Conservation (phyloP, 2,888 invertebrate genomes). For the Clistopyga incitator region DNA sequence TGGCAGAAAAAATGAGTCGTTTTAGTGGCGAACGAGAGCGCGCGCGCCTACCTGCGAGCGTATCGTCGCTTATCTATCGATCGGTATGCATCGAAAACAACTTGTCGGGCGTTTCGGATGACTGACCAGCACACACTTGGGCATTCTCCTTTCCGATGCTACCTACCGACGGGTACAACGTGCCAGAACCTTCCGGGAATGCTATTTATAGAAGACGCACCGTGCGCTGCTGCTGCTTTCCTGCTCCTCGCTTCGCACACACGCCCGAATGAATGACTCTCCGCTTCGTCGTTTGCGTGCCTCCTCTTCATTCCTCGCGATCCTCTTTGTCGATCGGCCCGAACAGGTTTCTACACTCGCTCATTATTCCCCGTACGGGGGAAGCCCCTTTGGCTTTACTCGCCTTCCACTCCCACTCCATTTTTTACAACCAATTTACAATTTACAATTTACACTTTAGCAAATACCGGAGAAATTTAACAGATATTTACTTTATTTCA, state of each 20-base stretch:
- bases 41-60: too few species aligned
- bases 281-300: constrained; percentile 41
- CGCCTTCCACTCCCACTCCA: too few species aligned
- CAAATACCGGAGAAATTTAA: too few species aligned
- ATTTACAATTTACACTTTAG: too few species aligned
- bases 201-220: constrained; percentile 79
- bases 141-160: constrained; percentile 38
- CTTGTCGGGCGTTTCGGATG: constrained; percentile 10
- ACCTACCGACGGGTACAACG: neutral
- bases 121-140: constrained; percentile 38
- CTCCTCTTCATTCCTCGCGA: constrained; percentile 26
- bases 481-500: too few species aligned
- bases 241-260: constrained; percentile 67
- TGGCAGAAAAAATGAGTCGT: too few species aligned
- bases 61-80: neutral
- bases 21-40: too few species aligned
- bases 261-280: constrained; percentile 65
- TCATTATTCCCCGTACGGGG: neutral
- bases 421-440: too few species aligned
- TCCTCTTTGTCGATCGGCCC: constrained; percentile 10
- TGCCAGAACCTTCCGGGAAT: constrained; percentile 76
- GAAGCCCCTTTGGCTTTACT: neutral
- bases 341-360: constrained; percentile 54
- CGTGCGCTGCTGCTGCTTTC: too few species aligned
- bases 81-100: neutral